Percentiles rank a stretch among this genome's conserved stretches.
phyloP scores from a whole-genome alignment of 2,888 invertebrate species.

The Lochmaea capreae region DNA sequence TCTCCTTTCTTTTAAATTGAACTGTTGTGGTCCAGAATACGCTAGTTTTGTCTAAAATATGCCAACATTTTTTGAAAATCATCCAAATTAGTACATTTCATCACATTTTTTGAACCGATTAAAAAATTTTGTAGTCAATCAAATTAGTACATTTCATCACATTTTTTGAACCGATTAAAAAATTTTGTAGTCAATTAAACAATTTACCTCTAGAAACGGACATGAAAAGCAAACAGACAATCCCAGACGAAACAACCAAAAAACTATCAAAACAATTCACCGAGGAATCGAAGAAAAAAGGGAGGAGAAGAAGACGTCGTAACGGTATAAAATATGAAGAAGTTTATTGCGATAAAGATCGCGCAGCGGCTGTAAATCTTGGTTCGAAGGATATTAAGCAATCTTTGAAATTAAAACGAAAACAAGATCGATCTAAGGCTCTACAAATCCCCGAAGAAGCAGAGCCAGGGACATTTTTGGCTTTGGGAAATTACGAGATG shows the following conservation, averaged over 20 bases:
- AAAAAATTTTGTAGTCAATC: neutral
- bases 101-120: slow-evolving; percentile 9
- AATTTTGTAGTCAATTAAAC: neutral
- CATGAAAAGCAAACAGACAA: slow-evolving; percentile 38
- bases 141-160: slow-evolving; percentile 11
- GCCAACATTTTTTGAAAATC: too few relatives aligned
- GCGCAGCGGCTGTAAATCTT: slow-evolving; percentile 90
- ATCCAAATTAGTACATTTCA: slow-evolving; percentile 15
- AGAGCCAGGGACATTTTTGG: slow-evolving; percentile 80
- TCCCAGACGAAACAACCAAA: slow-evolving; percentile 49
- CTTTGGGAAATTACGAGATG: slow-evolving; percentile 81
- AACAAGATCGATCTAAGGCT: slow-evolving; percentile 79
- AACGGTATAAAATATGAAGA: slow-evolving; percentile 70
- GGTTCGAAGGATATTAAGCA: slow-evolving; percentile 90
- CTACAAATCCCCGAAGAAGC: slow-evolving; percentile 83
- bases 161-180: slow-evolving; percentile 2
- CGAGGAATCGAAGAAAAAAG: slow-evolving; percentile 57
- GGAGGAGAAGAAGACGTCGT: slow-evolving; percentile 54
- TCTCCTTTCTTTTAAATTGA: too few relatives aligned
- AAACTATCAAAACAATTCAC: slow-evolving; percentile 48
- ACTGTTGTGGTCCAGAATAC: too few relatives aligned
- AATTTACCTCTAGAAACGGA: slow-evolving; percentile 26
- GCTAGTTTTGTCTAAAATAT: too few relatives aligned
- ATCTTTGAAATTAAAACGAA: slow-evolving; percentile 82
- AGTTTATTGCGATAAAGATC: slow-evolving; percentile 89